phyloP scores from a whole-genome alignment of 92 coral and sea anemone genomes.

The Micromussa lordhowensis region DNA sequence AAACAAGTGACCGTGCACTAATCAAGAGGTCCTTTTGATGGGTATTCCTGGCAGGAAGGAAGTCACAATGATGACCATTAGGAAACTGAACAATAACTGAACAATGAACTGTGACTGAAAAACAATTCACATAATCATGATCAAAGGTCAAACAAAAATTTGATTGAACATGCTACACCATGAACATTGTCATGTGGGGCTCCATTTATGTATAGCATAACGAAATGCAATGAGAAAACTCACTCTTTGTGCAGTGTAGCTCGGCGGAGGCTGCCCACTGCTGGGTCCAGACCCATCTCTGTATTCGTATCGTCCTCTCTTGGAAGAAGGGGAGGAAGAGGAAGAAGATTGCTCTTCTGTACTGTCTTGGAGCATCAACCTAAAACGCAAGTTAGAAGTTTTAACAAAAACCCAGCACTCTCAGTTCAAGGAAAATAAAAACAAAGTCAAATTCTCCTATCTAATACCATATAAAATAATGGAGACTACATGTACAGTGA shows the following conservation, averaged over 20 bases:
- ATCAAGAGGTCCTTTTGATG: no score
- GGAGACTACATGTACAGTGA: neutral
- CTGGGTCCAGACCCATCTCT: slow-evolving; percentile 67
- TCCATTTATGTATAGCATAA: no score
- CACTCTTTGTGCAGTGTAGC: slow-evolving; percentile 51
- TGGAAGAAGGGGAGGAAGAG: slow-evolving; percentile 23
- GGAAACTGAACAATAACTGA: no score
- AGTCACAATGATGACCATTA: no score
- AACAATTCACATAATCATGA: no score
- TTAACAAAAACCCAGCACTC: neutral
- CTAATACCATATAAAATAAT: neutral
- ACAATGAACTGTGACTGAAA: no score
- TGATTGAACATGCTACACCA: no score
- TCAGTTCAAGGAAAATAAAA: neutral
- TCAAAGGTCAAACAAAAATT: no score
- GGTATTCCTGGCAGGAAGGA: no score
- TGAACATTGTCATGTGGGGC: no score
- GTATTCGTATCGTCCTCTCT: slow-evolving; percentile 77
- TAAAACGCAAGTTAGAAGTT: neutral
- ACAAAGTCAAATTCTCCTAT: neutral
- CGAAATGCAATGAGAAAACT: slow-evolving; percentile 30
- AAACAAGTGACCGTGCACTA: no score
- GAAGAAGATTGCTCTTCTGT: slow-evolving; percentile 72
- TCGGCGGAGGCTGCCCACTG: slow-evolving; percentile 69
- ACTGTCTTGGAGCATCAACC: slow-evolving; percentile 89